Evolutionary conservation across 1,140 invertebrate species (phyloP), one percentile per base, ranked within the genome.

Genomic region (Procambarus clarkii): DNA sequence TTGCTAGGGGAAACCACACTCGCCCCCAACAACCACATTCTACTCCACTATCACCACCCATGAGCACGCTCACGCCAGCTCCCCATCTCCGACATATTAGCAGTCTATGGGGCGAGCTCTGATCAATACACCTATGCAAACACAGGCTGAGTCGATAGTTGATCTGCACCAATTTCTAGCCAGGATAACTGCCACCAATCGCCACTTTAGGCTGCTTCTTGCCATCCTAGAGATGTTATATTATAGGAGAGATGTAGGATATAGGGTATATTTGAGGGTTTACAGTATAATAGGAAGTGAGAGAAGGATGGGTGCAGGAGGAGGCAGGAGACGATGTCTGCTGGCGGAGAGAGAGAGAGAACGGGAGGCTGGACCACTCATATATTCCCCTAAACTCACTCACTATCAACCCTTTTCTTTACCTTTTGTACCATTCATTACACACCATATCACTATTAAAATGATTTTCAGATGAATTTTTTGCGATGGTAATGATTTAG

Each of bases 1-100:
- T 91, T 91, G 89, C 89, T 91, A 91, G 86, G 89, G 89, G 89
- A 91, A 34, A 91, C 89, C 89, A 85, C 82, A 83, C 58, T 85
- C 74, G 18, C 13, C 74, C 21, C 71, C 88, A 84, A 83, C 64
- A 91, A 54, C 74, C 24, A 82, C 48, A 85, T 54, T 69, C 21
- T 58, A 54, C 79, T 81, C 45, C 79, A 58, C 79, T 81, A 81
- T 54, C 45, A 81, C 13, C 79, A 81, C 13, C 46, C 79, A 81
- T 81, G 79, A 81, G n/a, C 48, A 81, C 79, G 79, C 48, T 81
- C 24, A 34, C 24, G 24, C 5, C 24, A 34, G 5, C 69, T 74
- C 69, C 34, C 24, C n/a, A 74, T 74, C 24, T 74, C 21, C 34
- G 46, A 48, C 77, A 79, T 79, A 48, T 48, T 18, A 48, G 3